Percentiles rank a stretch among this genome's conserved stretches.
Conservation (phyloP, 1,140 invertebrate genomes). For the Paraescarpia echinospica region DNA sequence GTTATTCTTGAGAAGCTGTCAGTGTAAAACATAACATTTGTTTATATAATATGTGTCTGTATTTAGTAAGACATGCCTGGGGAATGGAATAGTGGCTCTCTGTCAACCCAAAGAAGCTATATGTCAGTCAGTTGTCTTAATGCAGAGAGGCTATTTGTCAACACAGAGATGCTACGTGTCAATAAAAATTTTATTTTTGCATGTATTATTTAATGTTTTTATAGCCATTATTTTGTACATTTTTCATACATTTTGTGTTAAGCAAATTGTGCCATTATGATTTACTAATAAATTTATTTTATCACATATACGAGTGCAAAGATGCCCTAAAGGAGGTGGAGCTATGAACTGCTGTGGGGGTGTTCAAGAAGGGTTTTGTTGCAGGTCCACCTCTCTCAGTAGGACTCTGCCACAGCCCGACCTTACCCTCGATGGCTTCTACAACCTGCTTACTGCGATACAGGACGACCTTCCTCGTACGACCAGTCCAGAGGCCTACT, state of each 20-base stretch:
- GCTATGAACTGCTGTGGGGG: not conserved
- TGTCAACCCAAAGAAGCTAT: too few species aligned
- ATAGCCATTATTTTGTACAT: not conserved
- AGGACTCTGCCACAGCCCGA: conserved; percentile 31
- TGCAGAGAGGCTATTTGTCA: too few species aligned
- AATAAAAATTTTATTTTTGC: conserved; percentile 19
- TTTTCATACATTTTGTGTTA: not conserved
- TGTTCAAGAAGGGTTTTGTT: not conserved
- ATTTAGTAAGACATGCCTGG: too few species aligned
- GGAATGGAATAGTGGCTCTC: too few species aligned
- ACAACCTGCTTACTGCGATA: conserved; percentile 38
- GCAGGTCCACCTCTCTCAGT: not conserved
- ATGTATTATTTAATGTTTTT: not conserved
- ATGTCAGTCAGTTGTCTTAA: too few species aligned
- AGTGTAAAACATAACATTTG: too few species aligned
- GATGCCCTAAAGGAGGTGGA: not conserved
- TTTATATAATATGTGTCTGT: too few species aligned
- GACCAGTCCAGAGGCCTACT: conserved; percentile 39
- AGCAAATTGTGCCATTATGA: not conserved
- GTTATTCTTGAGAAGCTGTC: not conserved
- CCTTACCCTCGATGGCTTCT: conserved; percentile 38
- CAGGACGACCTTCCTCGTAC: conserved; percentile 40
- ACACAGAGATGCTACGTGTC: too few species aligned
- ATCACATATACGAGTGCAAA: not conserved
- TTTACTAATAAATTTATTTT: not conserved